Evolutionary conservation across 2,888 invertebrate genomes (phyloP).

Genomic region (Cheilosia urbana): DNA sequence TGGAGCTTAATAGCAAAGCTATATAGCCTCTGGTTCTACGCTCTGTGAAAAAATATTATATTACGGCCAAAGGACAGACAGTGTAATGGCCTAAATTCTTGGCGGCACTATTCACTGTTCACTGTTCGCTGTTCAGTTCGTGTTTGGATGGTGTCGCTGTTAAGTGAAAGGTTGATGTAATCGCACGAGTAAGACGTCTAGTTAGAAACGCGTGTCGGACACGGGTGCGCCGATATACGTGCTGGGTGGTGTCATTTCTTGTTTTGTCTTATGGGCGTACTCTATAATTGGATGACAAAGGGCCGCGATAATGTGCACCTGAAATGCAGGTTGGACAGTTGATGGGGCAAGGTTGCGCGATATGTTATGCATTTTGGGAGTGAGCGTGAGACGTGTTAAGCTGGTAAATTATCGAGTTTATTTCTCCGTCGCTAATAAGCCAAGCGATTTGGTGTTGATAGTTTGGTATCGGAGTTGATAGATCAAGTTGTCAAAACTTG

Average conservation of each 20-base stretch:
- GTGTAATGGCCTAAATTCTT: slow-evolving; percentile 48
- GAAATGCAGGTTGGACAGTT: slow-evolving; percentile 26
- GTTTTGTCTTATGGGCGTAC: neutral
- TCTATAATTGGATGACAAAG: slow-evolving; percentile 24
- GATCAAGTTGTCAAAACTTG: neutral
- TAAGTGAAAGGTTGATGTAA: slow-evolving; percentile 69
- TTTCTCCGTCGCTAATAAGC: slow-evolving; percentile 16
- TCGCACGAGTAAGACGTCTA: slow-evolving; percentile 45
- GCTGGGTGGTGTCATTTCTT: slow-evolving; percentile 25
- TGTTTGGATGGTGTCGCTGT: slow-evolving; percentile 37
- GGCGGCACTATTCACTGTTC: neutral
- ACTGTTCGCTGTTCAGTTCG: neutral
- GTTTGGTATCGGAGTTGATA: neutral
- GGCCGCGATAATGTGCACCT: slow-evolving; percentile 12
- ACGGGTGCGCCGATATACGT: slow-evolving; percentile 48
- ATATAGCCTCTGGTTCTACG: slow-evolving; percentile 40
- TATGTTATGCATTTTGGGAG: slow-evolving; percentile 32
- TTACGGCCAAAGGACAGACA: slow-evolving; percentile 63
- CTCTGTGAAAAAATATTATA: slow-evolving; percentile 46
- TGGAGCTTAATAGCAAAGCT: slow-evolving; percentile 59
- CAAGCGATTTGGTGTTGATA: neutral
- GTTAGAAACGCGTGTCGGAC: slow-evolving; percentile 50
- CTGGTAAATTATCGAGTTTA: slow-evolving; percentile 41
- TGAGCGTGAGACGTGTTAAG: slow-evolving; percentile 10
- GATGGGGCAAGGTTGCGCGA: slow-evolving; percentile 45